Conservation (phyloP, 1,140 invertebrate species). For the Ganaspis sp. region DNA sequence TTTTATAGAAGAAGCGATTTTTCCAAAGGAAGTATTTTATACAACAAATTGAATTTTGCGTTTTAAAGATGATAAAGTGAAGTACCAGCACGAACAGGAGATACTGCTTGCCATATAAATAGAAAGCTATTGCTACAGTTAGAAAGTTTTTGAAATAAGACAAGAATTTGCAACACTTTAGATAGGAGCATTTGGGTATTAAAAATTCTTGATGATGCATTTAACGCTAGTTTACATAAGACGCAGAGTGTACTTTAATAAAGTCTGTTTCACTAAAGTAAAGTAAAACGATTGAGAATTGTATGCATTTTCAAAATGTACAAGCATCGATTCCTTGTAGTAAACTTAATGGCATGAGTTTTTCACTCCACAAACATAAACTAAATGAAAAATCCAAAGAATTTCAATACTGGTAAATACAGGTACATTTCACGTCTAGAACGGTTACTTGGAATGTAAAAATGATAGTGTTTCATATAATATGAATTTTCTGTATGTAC, state of each 20-base stretch:
- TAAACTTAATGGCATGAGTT: not conserved
- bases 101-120: not conserved
- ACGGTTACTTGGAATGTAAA: not conserved
- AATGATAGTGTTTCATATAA: not conserved
- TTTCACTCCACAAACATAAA: not conserved
- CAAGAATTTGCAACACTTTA: constrained; percentile 2
- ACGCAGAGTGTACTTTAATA: not conserved
- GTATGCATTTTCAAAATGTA: not conserved
- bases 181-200: not conserved
- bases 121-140: constrained; percentile 23
- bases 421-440: not conserved
- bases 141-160: not conserved
- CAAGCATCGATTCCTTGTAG: not conserved
- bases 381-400: not conserved
- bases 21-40: not conserved
- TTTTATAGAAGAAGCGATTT: too few relatives aligned
- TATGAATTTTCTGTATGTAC: not conserved
- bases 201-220: not conserved
- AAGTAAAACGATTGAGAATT: not conserved
- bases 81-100: not conserved
- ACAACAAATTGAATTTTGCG: constrained; percentile 4
- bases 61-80: not conserved
- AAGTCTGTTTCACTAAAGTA: not conserved
- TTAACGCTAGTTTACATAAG: not conserved
- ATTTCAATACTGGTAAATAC: not conserved